Evolutionary conservation across 2,888 invertebrate genomes (phyloP).

Genomic region (Crepidodera aurea): DNA sequence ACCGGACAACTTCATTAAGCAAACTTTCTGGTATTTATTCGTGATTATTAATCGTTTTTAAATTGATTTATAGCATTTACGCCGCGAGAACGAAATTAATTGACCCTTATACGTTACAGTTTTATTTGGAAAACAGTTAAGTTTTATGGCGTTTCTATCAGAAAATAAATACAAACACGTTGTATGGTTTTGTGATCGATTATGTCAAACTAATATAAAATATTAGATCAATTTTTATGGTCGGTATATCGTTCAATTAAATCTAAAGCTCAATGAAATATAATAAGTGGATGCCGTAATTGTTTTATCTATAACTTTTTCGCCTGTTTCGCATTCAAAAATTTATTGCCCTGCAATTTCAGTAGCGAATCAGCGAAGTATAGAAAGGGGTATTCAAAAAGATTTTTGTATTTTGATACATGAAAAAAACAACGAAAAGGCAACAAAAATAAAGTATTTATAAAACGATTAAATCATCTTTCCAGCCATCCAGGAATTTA

Average conservation of each 20-base stretch:
- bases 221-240: conserved; percentile 39
- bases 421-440: no score
- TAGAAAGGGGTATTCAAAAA: no score
- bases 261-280: conserved; percentile 38
- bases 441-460: no score
- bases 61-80: conserved; percentile 58
- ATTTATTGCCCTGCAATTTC: conserved; percentile 30
- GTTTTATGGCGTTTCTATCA: conserved; percentile 43
- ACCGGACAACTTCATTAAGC: conserved; percentile 37
- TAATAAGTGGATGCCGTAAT: conserved; percentile 33
- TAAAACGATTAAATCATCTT: no score
- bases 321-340: conserved; percentile 26
- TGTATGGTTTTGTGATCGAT: conserved; percentile 37
- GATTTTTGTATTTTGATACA: no score
- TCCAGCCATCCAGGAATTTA: no score
- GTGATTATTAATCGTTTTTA: conserved; percentile 59
- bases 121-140: conserved; percentile 42
- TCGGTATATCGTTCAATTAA: conserved; percentile 36
- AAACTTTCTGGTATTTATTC: conserved; percentile 52
- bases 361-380: background rate
- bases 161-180: conserved; percentile 41
- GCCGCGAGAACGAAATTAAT: conserved; percentile 47
- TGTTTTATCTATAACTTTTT: conserved; percentile 33
- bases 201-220: conserved; percentile 28
- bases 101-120: conserved; percentile 44